A percentile compares a stretch with the other conserved stretches of the same genome.
Evolutionary conservation across 2,113 vertebrate species (phyloP).

Genomic region (Nothoprocta pentlandii): DNA sequence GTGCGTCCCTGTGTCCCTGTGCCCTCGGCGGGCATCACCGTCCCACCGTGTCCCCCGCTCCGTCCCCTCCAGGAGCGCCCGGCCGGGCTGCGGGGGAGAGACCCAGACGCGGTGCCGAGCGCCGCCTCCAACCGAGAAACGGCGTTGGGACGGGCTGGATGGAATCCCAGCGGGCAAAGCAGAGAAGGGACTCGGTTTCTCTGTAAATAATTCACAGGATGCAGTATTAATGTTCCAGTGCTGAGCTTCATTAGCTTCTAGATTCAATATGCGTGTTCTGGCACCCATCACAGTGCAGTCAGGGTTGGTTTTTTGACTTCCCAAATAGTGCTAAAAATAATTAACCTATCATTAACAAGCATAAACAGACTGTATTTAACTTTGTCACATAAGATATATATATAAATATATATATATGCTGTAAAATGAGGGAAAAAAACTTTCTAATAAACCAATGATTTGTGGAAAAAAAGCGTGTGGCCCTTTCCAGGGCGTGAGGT

Average conservation of each 20-base stretch:
- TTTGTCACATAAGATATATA: conserved; percentile 80
- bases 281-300: background rate
- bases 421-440: conserved; percentile 77
- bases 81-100: no score
- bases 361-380: conserved; percentile 81
- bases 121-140: no score
- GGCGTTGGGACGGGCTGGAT: no score
- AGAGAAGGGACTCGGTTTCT: conserved; percentile 58
- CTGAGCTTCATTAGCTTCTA: conserved; percentile 70
- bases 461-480: conserved; percentile 63
- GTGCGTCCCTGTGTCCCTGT: no score
- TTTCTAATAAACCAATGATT: conserved; percentile 83
- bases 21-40: no score
- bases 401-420: conserved; percentile 76
- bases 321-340: conserved; percentile 65
- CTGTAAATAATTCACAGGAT: conserved; percentile 75
- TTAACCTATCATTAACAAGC: conserved; percentile 71
- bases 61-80: no score
- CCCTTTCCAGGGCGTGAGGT: background rate
- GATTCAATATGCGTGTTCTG: background rate
- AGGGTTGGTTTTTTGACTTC: conserved; percentile 47
- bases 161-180: no score
- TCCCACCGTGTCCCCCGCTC: no score
- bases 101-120: no score
- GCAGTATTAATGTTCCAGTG: conserved; percentile 70